Base-by-base conservation (phyloP, 2,113 vertebrate species). In the Rhinopomastus cyanomelas region DNA sequence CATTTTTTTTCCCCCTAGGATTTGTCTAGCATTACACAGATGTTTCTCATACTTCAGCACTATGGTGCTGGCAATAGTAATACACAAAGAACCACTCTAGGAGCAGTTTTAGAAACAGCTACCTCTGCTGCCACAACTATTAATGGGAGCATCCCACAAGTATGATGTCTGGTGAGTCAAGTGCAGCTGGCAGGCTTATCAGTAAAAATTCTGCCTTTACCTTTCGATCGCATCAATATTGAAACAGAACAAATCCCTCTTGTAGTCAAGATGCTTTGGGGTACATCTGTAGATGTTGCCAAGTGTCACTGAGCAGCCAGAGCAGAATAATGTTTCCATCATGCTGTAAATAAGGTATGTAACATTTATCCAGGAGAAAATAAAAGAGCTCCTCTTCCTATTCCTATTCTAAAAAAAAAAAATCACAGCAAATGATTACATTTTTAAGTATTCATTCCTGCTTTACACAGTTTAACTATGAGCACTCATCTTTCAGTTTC, bases 241-340 rank as follows among this genome's bases (percentile, higher is more conserved):
- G 89, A 97, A 96, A 90, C 96, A 98, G 83, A 97, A 98, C 69
- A 98, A 67, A 87, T 97, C 95, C 66, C 97, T 92, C 94, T 97
- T 98, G 69, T 96, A 97, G 59, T 98, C 97, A 0, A 98, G 96
- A 37, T 90, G 77, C 69, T 69, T 96, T 37, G 97, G 96, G 8
- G 97, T 97, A 60, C 96, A 96, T 25, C 67, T 97, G 51, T 97
- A 98, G 36, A 97, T 67, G 22, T 25, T 95, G 80, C 97, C 97
- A 1, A 98, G 96, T 0, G 4, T 68, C 36, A 52, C 81, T 1
- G 92, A 96, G 71, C 97, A 97, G 26, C 96, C 97, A 11, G 93
- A n/a, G 21, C 97, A 98, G 60, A 82, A 65, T 3, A 98, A 52
- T 0, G 91, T 87, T 88, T 98, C 95, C 39, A 97, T 49, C 49